These are phyloP conservation scores for Penaeus indicus DNA, from an alignment of 1,140 invertebrate genomes.

Conservation along the genomic window DNA sequence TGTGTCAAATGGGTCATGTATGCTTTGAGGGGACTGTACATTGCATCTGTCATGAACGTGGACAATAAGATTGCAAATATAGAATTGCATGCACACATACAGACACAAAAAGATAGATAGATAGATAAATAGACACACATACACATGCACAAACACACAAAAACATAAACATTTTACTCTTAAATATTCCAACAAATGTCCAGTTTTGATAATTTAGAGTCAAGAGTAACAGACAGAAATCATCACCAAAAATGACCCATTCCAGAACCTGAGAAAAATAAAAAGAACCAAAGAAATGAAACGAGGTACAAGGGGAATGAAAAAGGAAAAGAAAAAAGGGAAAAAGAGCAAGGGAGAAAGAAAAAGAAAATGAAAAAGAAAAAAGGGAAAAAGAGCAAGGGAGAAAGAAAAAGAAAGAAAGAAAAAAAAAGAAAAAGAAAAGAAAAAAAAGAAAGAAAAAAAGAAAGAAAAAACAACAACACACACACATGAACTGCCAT, in stretches of 20 bases:
- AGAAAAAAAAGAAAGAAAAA: not conserved
- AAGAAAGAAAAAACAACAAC: not conserved
- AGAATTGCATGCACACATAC: too few relatives aligned
- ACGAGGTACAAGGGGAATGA: not conserved
- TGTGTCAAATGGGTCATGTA: too few relatives aligned
- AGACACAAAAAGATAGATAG: too few relatives aligned
- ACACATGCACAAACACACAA: too few relatives aligned
- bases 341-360: not conserved
- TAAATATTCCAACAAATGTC: too few relatives aligned
- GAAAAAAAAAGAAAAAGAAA: not conserved
- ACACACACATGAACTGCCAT: constrained; percentile 9
- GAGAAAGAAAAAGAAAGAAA: too few relatives aligned
- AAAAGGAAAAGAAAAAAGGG: not conserved
- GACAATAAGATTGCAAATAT: too few relatives aligned
- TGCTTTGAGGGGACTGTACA: too few relatives aligned
- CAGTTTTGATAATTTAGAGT: too few relatives aligned
- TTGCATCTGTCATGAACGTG: too few relatives aligned
- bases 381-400: not conserved
- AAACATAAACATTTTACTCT: too few relatives aligned
- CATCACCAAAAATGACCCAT: not conserved
- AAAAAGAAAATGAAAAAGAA: not conserved
- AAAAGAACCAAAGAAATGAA: constrained; percentile 6
- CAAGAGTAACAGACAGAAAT: not conserved
- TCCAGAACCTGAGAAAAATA: not conserved
- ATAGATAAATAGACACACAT: too few relatives aligned